These are phyloP conservation scores for Agrenia bidenticulata DNA, from an alignment of 2,888 invertebrate genomes.

Conservation along the genomic window DNA sequence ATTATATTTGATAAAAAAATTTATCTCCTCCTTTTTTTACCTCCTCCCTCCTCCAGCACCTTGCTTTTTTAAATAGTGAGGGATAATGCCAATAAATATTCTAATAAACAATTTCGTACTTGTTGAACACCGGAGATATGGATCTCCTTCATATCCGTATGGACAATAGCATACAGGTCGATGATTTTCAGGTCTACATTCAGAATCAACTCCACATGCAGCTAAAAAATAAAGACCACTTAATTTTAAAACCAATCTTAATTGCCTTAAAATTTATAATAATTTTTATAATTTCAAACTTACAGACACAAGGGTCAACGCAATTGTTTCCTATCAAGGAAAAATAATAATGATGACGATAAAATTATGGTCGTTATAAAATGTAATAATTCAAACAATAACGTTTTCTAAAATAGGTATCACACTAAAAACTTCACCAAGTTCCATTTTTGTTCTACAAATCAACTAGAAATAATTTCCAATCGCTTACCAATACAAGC, in stretches of 20 bases:
- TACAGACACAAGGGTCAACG: conserved; percentile 33
- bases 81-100: too few species aligned
- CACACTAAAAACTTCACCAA: too few species aligned
- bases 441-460: too few species aligned
- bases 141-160: conserved; percentile 74
- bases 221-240: conserved; percentile 2
- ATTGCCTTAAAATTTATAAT: conserved; percentile 6
- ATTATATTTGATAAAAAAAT: too few species aligned
- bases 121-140: conserved; percentile 62
- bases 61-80: too few species aligned
- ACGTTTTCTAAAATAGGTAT: background rate
- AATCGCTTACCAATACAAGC: conserved; percentile 62
- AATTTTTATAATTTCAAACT: background rate
- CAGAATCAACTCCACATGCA: conserved; percentile 35
- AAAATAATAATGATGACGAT: background rate
- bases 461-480: too few species aligned
- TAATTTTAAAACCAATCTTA: too few species aligned
- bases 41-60: too few species aligned
- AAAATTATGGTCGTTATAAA: background rate
- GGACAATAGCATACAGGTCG: conserved; percentile 73
- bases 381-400: background rate
- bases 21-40: too few species aligned
- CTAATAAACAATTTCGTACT: too few species aligned
- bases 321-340: background rate
- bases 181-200: conserved; percentile 39